These are phyloP conservation scores for Incurvaria masculella DNA, from an alignment of 2,888 invertebrate species.

Conservation along the genomic window DNA sequence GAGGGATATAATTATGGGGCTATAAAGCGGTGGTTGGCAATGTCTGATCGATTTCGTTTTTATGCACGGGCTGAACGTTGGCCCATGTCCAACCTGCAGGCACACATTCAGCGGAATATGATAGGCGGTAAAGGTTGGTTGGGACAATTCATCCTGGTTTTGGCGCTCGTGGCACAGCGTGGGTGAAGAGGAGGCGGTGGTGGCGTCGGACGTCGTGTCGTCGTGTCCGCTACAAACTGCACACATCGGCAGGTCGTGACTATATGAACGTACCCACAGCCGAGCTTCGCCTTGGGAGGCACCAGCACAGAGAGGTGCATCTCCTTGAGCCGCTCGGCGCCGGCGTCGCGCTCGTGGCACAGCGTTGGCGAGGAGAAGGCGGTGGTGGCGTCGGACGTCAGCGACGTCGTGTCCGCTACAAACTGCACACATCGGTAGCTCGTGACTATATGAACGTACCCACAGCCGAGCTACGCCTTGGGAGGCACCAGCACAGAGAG, in stretches of 20 bases:
- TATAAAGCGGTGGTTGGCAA: too few relatives aligned
- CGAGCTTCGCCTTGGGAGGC: slow-evolving; percentile 78
- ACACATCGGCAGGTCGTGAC: slow-evolving; percentile 79
- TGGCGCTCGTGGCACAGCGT: slow-evolving; percentile 47
- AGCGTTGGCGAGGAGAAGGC: slow-evolving; percentile 46
- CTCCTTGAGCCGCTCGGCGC: slow-evolving; percentile 59
- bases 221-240: slow-evolving; percentile 68
- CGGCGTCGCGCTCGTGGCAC: slow-evolving; percentile 44
- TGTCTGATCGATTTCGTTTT: too few relatives aligned
- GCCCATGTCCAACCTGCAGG: too few relatives aligned
- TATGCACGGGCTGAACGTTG: too few relatives aligned
- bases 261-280: slow-evolving; percentile 65
- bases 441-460: slow-evolving; percentile 60
- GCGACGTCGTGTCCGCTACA: slow-evolving; percentile 56
- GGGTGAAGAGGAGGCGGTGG: slow-evolving; percentile 45
- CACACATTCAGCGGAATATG: too few relatives aligned
- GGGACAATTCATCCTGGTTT: too few relatives aligned
- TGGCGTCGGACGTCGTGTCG: slow-evolving; percentile 49
- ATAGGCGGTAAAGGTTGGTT: too few relatives aligned
- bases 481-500: slow-evolving; percentile 79
- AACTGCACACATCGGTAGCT: slow-evolving; percentile 84
- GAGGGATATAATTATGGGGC: too few relatives aligned
- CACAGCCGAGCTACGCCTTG: slow-evolving; percentile 80
- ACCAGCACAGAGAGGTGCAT: slow-evolving; percentile 75
- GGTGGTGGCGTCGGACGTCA: slow-evolving; percentile 48